phyloP scores from a whole-genome alignment of 1,140 invertebrate genomes.

The Trachymyrmex septentrionalis region DNA sequence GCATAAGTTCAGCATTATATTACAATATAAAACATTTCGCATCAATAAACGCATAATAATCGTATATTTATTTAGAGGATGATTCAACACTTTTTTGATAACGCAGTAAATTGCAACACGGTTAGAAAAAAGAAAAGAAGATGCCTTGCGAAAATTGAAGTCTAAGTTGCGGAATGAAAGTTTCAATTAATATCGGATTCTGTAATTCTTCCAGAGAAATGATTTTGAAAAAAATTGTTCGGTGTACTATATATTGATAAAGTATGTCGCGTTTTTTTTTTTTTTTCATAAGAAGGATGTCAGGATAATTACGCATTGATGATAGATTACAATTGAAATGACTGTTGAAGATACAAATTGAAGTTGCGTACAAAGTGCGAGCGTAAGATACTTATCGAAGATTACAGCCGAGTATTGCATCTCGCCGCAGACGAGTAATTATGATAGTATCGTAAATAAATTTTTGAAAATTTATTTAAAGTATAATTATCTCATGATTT shows the following conservation, averaged over 20 bases:
- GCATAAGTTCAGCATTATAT: too few relatives aligned
- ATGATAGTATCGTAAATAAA: background rate
- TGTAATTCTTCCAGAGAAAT: background rate
- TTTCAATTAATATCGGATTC: background rate
- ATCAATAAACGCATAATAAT: too few relatives aligned
- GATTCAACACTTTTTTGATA: too few relatives aligned
- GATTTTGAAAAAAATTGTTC: background rate
- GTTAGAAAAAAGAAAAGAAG: background rate
- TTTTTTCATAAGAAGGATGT: background rate
- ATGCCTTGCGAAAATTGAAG: background rate
- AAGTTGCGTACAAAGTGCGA: conserved; percentile 50
- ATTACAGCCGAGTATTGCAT: conserved; percentile 45
- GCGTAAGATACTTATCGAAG: conserved; percentile 51
- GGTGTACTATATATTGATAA: background rate
- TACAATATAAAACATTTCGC: too few relatives aligned
- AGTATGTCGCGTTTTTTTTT: background rate
- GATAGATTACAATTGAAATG: conserved; percentile 48
- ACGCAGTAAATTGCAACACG: background rate
- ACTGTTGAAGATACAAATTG: conserved; percentile 47
- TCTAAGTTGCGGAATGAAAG: too few relatives aligned
- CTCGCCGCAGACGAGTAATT: conserved; percentile 28
- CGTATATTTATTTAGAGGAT: too few relatives aligned
- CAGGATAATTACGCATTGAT: conserved; percentile 46
- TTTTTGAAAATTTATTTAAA: conserved; percentile 29
- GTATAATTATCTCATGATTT: background rate